These are phyloP conservation scores for Chymomyza amoena DNA, from an alignment of 2,888 invertebrate genomes.

Conservation along the genomic window DNA sequence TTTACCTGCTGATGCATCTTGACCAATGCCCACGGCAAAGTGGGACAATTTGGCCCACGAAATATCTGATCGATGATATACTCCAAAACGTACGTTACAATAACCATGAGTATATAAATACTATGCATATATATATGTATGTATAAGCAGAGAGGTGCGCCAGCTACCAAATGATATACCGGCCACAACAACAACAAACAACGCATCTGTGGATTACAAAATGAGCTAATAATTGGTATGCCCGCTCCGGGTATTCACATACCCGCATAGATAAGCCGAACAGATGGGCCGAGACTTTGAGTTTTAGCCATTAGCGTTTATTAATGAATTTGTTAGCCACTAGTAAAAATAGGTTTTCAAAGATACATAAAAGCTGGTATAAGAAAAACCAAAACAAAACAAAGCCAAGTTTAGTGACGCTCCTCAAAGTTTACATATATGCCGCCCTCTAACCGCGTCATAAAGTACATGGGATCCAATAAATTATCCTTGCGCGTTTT, in stretches of 20 bases:
- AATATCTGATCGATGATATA: too few relatives aligned
- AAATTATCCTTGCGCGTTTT: constrained; percentile 72
- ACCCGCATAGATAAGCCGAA: not conserved
- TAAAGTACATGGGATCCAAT: constrained; percentile 59
- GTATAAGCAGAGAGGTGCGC: not conserved
- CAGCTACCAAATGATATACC: not conserved
- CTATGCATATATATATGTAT: too few relatives aligned
- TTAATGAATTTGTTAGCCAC: not conserved
- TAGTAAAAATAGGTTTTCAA: not conserved
- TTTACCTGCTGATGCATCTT: not conserved
- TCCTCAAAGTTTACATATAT: constrained; percentile 70
- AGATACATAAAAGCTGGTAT: not conserved
- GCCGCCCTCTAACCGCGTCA: constrained; percentile 64
- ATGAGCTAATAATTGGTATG: not conserved
- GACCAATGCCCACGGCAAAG: not conserved
- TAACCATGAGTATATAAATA: too few relatives aligned
- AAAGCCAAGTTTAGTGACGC: constrained; percentile 14
- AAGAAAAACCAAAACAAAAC: not conserved
- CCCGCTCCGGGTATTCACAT: not conserved
- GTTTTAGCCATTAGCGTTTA: constrained; percentile 2
- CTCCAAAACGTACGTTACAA: too few relatives aligned
- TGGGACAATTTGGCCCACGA: not conserved
- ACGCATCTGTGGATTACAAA: not conserved
- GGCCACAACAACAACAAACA: not conserved
- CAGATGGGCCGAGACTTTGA: not conserved